Percentiles rank a stretch among this genome's conserved stretches.
Evolutionary conservation across 2,888 invertebrate species (phyloP).

Genomic region (Drosophila histrio): DNA sequence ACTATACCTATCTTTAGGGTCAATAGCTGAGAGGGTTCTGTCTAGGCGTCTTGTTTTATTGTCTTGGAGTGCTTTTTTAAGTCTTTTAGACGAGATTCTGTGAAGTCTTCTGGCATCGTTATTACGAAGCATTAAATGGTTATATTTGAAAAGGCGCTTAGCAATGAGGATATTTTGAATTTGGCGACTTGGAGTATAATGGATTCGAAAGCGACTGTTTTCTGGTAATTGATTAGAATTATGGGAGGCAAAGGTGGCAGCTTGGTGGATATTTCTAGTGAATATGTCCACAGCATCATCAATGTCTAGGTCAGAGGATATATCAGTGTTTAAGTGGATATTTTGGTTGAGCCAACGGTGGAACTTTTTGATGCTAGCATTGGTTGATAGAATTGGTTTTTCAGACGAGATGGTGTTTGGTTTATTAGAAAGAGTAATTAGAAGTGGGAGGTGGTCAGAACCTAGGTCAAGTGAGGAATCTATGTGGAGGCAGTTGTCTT

Average conservation of each 20-base stretch:
- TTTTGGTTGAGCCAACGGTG: neutral
- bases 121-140: neutral
- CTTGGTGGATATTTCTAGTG: neutral
- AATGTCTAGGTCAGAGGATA: neutral
- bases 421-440: too few relatives aligned
- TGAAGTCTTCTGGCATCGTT: neutral
- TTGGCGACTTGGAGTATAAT: neutral
- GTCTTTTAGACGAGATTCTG: neutral
- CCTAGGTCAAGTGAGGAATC: too few relatives aligned
- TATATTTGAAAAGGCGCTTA: neutral
- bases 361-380: neutral
- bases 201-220: neutral
- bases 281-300: neutral
- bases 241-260: neutral
- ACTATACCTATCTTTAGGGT: neutral
- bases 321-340: neutral
- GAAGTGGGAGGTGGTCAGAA: too few relatives aligned
- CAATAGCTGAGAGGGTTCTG: neutral
- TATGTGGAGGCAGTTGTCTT: too few relatives aligned
- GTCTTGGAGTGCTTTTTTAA: neutral
- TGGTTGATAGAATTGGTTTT: too few relatives aligned
- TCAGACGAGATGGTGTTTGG: too few relatives aligned
- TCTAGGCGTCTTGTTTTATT: neutral
- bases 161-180: neutral
- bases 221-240: neutral